Percentiles rank a stretch among this genome's conserved stretches.
Evolutionary conservation across 92 coral and sea anemone species (phyloP).

Genomic region (Parazoanthus swiftii): DNA sequence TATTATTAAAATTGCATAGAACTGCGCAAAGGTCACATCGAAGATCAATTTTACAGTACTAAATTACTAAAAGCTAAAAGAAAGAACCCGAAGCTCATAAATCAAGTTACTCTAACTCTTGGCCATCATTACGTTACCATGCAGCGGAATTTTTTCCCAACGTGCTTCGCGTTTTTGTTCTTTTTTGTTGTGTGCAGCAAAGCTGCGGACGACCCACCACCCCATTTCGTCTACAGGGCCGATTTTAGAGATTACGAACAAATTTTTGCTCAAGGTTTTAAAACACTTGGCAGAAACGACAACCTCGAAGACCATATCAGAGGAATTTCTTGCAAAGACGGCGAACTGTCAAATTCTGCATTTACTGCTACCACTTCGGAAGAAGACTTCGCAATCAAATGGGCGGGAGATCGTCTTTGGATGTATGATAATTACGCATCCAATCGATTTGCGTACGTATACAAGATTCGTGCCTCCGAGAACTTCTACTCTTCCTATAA

Average conservation of each 20-base stretch:
- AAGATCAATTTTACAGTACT: neutral
- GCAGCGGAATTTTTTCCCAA: neutral
- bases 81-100: too few relatives aligned
- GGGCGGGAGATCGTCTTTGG: conserved; percentile 15
- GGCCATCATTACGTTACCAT: neutral
- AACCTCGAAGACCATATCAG: neutral
- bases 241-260: conserved; percentile 14
- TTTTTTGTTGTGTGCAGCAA: neutral
- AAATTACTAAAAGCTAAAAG: neutral
- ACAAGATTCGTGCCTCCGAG: conserved; percentile 20
- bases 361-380: conserved; percentile 13
- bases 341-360: neutral
- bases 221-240: conserved; percentile 8
- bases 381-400: neutral
- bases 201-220: neutral
- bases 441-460: neutral
- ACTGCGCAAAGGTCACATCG: neutral
- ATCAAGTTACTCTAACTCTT: too few relatives aligned
- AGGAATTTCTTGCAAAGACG: neutral
- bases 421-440: neutral
- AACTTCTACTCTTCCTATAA: neutral
- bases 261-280: neutral
- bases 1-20: neutral
- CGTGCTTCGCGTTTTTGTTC: neutral
- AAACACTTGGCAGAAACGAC: neutral